These are phyloP conservation scores for Thaumetopoea pityocampa DNA, from an alignment of 1,140 invertebrate genomes.

Conservation along the genomic window DNA sequence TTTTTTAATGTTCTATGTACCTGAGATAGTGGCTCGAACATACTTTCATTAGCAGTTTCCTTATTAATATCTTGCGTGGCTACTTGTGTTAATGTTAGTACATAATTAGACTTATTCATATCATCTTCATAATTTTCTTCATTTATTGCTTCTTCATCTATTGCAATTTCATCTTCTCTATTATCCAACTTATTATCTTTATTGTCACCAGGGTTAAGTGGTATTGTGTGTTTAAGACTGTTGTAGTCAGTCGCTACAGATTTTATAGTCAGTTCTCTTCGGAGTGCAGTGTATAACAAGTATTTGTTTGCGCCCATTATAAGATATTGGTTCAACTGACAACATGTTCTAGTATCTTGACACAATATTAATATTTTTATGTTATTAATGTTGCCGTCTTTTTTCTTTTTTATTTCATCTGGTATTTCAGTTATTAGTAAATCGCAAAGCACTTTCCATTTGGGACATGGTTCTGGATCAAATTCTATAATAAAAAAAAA, in stretches of 20 bases:
- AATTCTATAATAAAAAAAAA: conserved; percentile 77
- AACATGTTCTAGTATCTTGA: conserved; percentile 88
- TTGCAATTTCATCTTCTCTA: conserved; percentile 19
- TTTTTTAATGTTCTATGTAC: conserved; percentile 50
- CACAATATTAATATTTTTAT: conserved; percentile 89
- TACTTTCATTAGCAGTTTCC: conserved; percentile 47
- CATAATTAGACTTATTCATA: conserved; percentile 80
- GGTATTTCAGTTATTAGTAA: conserved; percentile 88
- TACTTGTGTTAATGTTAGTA: conserved; percentile 82
- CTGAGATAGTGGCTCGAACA: conserved; percentile 82
- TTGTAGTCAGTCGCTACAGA: conserved; percentile 74
- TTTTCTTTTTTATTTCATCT: conserved; percentile 76
- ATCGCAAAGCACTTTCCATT: conserved; percentile 90
- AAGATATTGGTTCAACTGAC: conserved; percentile 85
- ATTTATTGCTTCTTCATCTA: conserved; percentile 49
- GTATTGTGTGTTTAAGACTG: conserved; percentile 35
- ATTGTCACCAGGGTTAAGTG: conserved; percentile 37
- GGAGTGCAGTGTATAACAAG: conserved; percentile 77
- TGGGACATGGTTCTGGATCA: conserved; percentile 90
- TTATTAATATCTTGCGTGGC: conserved; percentile 40
- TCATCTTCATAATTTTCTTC: no score
- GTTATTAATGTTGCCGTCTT: conserved; percentile 63
- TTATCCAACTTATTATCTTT: conserved; percentile 25
- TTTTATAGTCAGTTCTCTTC: conserved; percentile 75
- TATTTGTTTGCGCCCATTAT: conserved; percentile 81